Conservation (phyloP, 2,797 vertebrate genomes). For the Acipenser ruthenus region DNA sequence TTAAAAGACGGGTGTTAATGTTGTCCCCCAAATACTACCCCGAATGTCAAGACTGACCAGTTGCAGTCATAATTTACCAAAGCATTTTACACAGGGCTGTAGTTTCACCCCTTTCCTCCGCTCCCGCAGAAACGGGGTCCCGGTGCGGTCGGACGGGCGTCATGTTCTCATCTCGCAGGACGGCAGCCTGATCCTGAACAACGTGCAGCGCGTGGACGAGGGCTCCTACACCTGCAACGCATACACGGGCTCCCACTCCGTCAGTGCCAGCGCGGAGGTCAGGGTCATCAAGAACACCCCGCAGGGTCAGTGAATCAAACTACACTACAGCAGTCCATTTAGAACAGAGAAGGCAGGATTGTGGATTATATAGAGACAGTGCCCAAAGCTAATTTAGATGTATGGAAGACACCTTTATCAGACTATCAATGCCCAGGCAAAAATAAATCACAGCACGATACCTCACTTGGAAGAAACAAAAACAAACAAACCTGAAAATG, state of each 20-base stretch:
- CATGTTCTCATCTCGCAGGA: constrained; percentile 65
- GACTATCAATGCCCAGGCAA: too few relatives aligned
- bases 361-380: neutral
- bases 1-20: too few relatives aligned
- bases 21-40: neutral
- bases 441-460: too few relatives aligned
- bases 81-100: neutral
- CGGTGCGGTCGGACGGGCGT: constrained; percentile 64
- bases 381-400: neutral
- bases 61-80: neutral
- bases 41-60: too few relatives aligned
- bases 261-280: constrained; percentile 83
- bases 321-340: neutral
- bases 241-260: constrained; percentile 77
- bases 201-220: constrained; percentile 63
- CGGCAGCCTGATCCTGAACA: constrained; percentile 73
- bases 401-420: too few relatives aligned
- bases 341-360: neutral
- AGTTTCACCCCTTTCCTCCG: neutral
- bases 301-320: constrained; percentile 42
- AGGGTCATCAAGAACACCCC: constrained; percentile 54
- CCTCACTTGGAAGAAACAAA: too few relatives aligned
- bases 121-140: constrained; percentile 77
- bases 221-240: constrained; percentile 89
- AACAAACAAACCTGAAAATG: too few relatives aligned